A percentile compares a stretch with the other conserved stretches of the same genome.
Conservation (phyloP, 2,888 invertebrate genomes). For the Cephonodes hylas region DNA sequence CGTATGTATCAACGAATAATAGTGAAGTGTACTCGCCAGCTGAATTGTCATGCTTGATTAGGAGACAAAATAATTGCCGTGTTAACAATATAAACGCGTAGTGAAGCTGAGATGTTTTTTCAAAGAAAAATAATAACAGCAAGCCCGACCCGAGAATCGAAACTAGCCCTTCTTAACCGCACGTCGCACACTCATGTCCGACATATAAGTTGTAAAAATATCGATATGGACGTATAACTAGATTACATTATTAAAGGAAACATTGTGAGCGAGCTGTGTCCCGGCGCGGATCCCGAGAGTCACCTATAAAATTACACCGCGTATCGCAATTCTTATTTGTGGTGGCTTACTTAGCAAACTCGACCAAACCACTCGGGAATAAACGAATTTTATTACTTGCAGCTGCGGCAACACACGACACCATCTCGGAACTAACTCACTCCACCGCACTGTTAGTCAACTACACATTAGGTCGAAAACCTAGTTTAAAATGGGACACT, state of each 20-base stretch:
- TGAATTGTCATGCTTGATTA: too few relatives aligned
- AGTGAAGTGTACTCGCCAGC: too few relatives aligned
- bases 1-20: too few relatives aligned
- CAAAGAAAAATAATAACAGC: too few relatives aligned
- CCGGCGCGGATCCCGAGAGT: constrained; percentile 57
- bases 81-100: too few relatives aligned
- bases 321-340: constrained; percentile 61
- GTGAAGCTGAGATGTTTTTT: too few relatives aligned
- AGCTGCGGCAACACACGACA: constrained; percentile 38
- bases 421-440: constrained; percentile 7
- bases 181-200: too few relatives aligned
- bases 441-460: constrained; percentile 14
- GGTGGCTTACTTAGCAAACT: constrained; percentile 58
- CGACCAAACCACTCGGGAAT: constrained; percentile 58
- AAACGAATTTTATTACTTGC: constrained; percentile 60
- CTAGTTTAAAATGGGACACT: constrained; percentile 58
- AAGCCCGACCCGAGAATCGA: too few relatives aligned
- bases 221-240: constrained; percentile 18
- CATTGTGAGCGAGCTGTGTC: constrained; percentile 52
- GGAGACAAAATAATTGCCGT: too few relatives aligned
- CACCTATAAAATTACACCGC: constrained; percentile 61
- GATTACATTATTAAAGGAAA: constrained; percentile 57
- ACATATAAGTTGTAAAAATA: not conserved
- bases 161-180: too few relatives aligned
- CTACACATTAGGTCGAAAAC: constrained; percentile 24